Evolutionary conservation across 1,140 invertebrate genomes (phyloP), one percentile per base, ranked within the genome.

Genomic region (Drosophila guanche): DNA sequence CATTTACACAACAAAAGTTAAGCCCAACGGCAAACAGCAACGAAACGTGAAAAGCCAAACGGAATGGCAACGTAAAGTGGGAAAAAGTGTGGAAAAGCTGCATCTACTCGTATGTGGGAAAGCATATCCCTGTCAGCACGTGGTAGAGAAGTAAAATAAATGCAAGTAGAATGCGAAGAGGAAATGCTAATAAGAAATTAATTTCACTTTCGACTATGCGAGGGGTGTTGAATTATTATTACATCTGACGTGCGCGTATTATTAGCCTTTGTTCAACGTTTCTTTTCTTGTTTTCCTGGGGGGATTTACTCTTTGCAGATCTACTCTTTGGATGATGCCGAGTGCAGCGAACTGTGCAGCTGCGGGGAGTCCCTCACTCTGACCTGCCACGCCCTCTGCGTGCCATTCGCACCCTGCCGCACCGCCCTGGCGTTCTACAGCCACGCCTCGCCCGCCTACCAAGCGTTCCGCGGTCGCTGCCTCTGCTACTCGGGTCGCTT

Each of bases 401-500:
- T 97, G 5, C 94, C 96, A 52, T 93, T 95, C 10, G 95, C 95
- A 66, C 95, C 96, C 6, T 98, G 97, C 90, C 95, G 96, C 79
- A 97, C 96, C 1, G 95, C 96, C 70, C 94, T 96, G 65, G 96
- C 96, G 29, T 96, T 96, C 91, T 98, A 97, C 93, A 96, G 96
- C 90, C 97, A 97, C 92, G 95, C 95, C 16, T 95, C 96, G 3
- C 96, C 97, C 5, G 95, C 96, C 59, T 97, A 97, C 92, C 96
- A 97, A 91, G 96, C 97, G 20, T 96, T 95, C 90, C 93, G 97
- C 8, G 97, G 97, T 10, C 94, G 96, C 52, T 98, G 97, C 91
- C 94, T 97, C 62, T 98, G 97, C 92, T 97, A 97, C 92, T 97
- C 96, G 33, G 96, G 96, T 27, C 94, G 95, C 65, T 97, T 98